These are phyloP conservation scores for Drosophila mayaguana DNA, from an alignment of 2,888 invertebrate genomes.

Conservation along the genomic window DNA sequence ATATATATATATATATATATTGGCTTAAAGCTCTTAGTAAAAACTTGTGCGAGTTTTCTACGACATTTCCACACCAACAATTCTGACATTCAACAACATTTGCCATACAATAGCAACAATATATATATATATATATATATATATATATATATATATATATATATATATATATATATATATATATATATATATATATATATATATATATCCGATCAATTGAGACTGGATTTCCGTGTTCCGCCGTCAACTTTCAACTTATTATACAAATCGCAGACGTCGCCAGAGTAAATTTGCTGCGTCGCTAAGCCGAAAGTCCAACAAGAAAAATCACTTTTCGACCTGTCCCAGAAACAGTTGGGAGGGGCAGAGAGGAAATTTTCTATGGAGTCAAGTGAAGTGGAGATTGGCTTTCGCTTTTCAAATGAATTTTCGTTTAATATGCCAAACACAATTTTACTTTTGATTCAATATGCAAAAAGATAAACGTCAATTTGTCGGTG, in stretches of 20 bases:
- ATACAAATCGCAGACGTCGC: slow-evolving; percentile 58
- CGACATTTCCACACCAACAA: background rate
- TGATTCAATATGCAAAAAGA: slow-evolving; percentile 73
- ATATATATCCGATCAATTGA: slow-evolving; percentile 46
- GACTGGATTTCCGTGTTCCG: slow-evolving; percentile 22
- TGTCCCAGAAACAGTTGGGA: background rate
- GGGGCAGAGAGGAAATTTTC: background rate
- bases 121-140: background rate
- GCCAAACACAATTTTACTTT: slow-evolving; percentile 77
- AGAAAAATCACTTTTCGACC: slow-evolving; percentile 77
- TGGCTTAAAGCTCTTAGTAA: background rate
- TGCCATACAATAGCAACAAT: slow-evolving; percentile 13
- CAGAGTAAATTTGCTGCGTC: slow-evolving; percentile 59
- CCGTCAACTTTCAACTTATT: slow-evolving; percentile 46
- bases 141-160: slow-evolving; percentile 11
- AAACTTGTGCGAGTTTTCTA: background rate
- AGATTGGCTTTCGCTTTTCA: slow-evolving; percentile 71
- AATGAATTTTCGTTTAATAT: slow-evolving; percentile 64
- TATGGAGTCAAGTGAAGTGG: slow-evolving; percentile 18
- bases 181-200: background rate
- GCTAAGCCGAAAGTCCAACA: slow-evolving; percentile 73
- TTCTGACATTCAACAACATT: slow-evolving; percentile 21
- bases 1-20: background rate
- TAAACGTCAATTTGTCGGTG: slow-evolving; percentile 58
- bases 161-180: slow-evolving; percentile 9